These are phyloP conservation scores for Malurus cyaneus DNA, from an alignment of 2,113 vertebrate species.

Conservation along the genomic window DNA sequence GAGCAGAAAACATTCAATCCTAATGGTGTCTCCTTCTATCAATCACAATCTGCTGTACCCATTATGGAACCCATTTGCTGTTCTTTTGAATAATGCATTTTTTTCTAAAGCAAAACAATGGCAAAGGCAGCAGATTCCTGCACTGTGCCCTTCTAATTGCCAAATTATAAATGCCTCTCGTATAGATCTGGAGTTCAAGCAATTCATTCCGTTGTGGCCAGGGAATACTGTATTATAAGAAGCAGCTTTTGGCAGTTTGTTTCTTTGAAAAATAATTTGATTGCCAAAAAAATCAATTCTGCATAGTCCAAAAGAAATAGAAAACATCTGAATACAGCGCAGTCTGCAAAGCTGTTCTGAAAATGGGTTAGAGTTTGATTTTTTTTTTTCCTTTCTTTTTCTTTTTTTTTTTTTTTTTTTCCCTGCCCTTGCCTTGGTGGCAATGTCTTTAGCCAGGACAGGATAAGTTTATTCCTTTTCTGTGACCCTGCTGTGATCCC, in stretches of 20 bases:
- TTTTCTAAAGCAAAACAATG: conserved; percentile 29
- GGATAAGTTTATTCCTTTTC: neutral
- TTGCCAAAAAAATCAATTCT: conserved; percentile 9
- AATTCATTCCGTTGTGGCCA: neutral
- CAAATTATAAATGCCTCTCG: neutral
- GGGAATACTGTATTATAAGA: neutral
- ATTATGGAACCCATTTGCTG: conserved; percentile 39
- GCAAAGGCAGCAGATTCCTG: conserved; percentile 32
- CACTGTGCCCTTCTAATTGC: neutral
- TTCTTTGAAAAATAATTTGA: conserved; percentile 1
- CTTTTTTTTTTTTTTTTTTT: too few species aligned
- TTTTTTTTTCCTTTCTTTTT: neutral
- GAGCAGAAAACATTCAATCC: neutral
- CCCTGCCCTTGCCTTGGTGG: neutral
- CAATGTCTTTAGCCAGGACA: neutral
- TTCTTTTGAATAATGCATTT: conserved; percentile 50
- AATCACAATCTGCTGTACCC: neutral
- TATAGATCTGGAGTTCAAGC: neutral
- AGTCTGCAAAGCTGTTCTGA: neutral
- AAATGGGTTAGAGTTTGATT: neutral
- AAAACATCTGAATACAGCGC: neutral
- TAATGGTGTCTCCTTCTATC: conserved; percentile 38
- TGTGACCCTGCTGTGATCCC: neutral
- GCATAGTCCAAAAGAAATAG: neutral
- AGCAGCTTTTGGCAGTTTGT: neutral